phyloP scores from a whole-genome alignment of 2,888 invertebrate species.

The Sympetrum striolatum region DNA sequence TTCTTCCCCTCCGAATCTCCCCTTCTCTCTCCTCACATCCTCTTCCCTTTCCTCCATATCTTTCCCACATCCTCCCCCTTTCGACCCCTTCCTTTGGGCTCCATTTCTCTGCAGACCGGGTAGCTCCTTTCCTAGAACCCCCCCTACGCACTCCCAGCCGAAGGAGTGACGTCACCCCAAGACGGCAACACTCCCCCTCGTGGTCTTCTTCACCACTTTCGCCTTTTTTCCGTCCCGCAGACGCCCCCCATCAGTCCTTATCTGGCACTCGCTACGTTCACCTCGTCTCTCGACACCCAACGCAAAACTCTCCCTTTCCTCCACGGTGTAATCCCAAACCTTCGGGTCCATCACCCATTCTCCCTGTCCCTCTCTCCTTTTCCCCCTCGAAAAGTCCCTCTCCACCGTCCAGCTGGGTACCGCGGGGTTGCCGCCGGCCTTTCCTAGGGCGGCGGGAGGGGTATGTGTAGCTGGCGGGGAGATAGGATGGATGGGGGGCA shows the following conservation, averaged over 20 bases:
- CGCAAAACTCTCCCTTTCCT: not conserved
- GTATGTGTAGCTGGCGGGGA: conserved; percentile 19
- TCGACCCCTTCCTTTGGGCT: not conserved
- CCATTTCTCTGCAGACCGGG: not conserved
- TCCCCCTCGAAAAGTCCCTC: not conserved
- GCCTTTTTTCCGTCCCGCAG: not conserved
- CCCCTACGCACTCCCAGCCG: not conserved
- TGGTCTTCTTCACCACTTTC: not conserved
- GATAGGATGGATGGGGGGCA: not conserved
- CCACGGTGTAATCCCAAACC: not conserved
- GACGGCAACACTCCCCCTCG: not conserved
- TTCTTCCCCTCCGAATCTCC: not conserved
- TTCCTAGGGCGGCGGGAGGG: conserved; percentile 1
- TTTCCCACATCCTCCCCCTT: not conserved
- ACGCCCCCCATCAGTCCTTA: conserved; percentile 5
- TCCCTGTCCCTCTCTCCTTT: not conserved
- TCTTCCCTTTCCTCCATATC: not conserved
- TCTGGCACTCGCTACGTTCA: conserved; percentile 12
- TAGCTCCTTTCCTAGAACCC: not conserved
- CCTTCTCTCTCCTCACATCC: not conserved
- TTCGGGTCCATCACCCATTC: not conserved
- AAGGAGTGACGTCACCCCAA: conserved; percentile 20
- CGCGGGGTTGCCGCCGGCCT: conserved; percentile 21
- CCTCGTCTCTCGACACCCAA: not conserved
- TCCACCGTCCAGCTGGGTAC: conserved; percentile 16